Evolutionary conservation across 2,113 vertebrate species (phyloP).

Genomic region (Pedionomus torquatus): DNA sequence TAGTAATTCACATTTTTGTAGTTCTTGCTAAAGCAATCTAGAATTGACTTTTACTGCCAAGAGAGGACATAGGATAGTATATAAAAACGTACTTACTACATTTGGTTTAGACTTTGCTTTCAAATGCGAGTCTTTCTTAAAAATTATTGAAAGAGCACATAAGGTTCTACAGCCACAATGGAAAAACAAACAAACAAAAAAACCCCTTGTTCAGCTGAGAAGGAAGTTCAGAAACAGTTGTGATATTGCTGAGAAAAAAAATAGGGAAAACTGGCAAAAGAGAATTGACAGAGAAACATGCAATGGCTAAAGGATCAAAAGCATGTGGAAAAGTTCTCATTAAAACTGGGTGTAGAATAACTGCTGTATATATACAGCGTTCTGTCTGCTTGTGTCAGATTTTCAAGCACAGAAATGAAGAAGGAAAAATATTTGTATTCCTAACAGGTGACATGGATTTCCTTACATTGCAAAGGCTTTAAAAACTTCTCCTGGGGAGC

Average conservation of each 20-base stretch:
- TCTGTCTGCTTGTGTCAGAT: not conserved
- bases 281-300: not conserved
- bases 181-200: not conserved
- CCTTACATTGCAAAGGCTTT: not conserved
- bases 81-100: conserved; percentile 26
- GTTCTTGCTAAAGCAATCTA: conserved; percentile 70
- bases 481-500: not conserved
- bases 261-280: not conserved
- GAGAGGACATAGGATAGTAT: conserved; percentile 50
- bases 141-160: not conserved
- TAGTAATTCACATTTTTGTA: conserved; percentile 75
- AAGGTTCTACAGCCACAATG: not conserved
- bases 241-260: not conserved
- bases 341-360: not conserved
- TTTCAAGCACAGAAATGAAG: not conserved
- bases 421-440: not conserved
- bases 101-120: conserved; percentile 1
- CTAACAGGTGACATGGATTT: not conserved
- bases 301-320: not conserved
- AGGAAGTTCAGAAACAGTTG: not conserved
- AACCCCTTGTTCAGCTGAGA: not conserved
- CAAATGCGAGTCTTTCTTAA: not conserved
- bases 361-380: not conserved
- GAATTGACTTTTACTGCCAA: conserved; percentile 59
- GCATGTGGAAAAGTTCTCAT: not conserved